Percentiles rank a stretch among this genome's conserved stretches.
Evolutionary conservation across 2,797 vertebrate genomes (phyloP).

Genomic region (Picus viridis): DNA sequence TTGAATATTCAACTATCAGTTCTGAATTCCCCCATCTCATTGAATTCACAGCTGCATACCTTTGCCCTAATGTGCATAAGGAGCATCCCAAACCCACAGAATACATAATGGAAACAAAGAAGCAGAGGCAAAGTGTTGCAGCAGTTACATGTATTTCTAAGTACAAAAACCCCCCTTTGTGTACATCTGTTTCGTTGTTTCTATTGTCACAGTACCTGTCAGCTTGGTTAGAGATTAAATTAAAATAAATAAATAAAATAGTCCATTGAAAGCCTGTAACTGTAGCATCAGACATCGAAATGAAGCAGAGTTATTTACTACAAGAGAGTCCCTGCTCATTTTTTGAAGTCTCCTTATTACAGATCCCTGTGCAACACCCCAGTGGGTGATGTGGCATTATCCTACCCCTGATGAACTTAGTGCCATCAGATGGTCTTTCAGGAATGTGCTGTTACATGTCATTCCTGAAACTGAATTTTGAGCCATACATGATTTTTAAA

Average conservation of each 20-base stretch:
- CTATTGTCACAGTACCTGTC: not conserved
- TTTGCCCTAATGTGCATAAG: not conserved
- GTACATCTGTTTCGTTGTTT: not conserved
- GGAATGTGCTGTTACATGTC: not conserved
- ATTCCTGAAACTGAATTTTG: not conserved
- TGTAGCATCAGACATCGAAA: not conserved
- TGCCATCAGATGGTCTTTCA: not conserved
- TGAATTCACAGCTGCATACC: conserved; percentile 16
- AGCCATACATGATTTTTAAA: not conserved
- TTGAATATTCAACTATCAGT: conserved; percentile 17
- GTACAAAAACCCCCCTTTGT: not conserved
- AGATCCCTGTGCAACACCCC: not conserved
- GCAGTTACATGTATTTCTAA: not conserved
- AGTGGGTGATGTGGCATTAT: not conserved
- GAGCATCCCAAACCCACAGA: not conserved
- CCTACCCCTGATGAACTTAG: not conserved
- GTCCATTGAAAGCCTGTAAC: not conserved
- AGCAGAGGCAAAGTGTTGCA: not conserved
- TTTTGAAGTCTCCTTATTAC: not conserved
- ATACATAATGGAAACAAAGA: not conserved
- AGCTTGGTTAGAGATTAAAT: not conserved
- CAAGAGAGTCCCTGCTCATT: not conserved
- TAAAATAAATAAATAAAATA: not conserved
- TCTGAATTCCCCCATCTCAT: not conserved
- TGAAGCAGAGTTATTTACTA: not conserved